phyloP scores from a whole-genome alignment of 1,140 invertebrate genomes.

The Manduca sexta region DNA sequence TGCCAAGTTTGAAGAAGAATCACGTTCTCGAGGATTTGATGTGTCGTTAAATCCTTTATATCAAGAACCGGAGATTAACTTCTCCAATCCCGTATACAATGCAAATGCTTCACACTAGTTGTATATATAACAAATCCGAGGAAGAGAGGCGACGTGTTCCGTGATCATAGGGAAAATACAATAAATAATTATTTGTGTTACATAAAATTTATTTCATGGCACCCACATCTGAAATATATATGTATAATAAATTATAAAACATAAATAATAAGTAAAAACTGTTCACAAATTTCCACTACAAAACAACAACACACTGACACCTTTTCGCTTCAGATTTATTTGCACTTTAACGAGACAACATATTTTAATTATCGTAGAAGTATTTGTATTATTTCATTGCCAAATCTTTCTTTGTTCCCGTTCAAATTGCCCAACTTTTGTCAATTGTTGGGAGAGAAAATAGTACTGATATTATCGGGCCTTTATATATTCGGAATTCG shows the following conservation, averaged over 20 bases:
- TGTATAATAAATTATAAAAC: conserved; percentile 23
- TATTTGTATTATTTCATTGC: too few species aligned
- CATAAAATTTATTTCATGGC: conserved; percentile 11
- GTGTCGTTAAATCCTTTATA: conserved; percentile 26
- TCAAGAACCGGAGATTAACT: conserved; percentile 17
- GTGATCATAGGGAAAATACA: too few species aligned
- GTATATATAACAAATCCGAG: too few species aligned
- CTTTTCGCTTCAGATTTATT: conserved; percentile 6
- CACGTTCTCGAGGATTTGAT: conserved; percentile 29
- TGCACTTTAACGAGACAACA: not conserved
- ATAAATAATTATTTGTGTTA: conserved; percentile 8
- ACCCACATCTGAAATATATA: conserved; percentile 9
- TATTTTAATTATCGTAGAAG: too few species aligned
- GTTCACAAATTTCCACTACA: conserved; percentile 15
- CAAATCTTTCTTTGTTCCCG: too few species aligned
- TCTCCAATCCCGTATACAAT: conserved; percentile 25
- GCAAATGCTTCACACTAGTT: too few species aligned
- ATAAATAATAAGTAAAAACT: conserved; percentile 21
- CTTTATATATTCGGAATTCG: too few species aligned
- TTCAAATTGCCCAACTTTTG: too few species aligned
- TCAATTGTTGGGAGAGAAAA: too few species aligned
- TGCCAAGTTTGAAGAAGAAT: conserved; percentile 32
- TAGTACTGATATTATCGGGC: too few species aligned
- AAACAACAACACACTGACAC: conserved; percentile 19
- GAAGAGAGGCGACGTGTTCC: too few species aligned